Conservation (phyloP, 2,113 vertebrate species). For the Megatriorchis doriae region DNA sequence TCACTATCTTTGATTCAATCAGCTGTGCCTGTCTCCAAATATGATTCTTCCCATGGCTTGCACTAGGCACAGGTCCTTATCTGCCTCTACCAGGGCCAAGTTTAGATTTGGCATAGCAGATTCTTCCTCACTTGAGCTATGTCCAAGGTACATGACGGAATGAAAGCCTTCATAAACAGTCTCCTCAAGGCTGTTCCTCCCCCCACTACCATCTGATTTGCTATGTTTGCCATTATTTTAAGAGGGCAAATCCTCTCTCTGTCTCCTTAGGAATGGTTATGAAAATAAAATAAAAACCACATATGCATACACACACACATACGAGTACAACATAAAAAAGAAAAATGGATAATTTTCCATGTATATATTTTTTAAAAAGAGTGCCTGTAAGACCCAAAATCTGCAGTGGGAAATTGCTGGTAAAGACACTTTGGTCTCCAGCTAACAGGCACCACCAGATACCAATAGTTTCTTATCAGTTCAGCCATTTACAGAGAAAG, state of each 20-base stretch:
- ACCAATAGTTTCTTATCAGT: neutral
- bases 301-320: too few species aligned
- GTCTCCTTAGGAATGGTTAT: neutral
- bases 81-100: slow-evolving; percentile 61
- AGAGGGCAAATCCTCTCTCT: slow-evolving; percentile 21
- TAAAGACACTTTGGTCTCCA: neutral
- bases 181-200: slow-evolving; percentile 47
- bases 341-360: neutral
- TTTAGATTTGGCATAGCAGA: slow-evolving; percentile 62
- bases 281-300: neutral
- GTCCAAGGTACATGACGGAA: slow-evolving; percentile 63
- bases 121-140: slow-evolving; percentile 61
- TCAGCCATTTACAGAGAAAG: neutral
- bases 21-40: slow-evolving; percentile 49
- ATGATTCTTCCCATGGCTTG: slow-evolving; percentile 53
- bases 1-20: slow-evolving; percentile 55
- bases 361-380: neutral
- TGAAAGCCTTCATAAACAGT: slow-evolving; percentile 56
- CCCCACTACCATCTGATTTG: slow-evolving; percentile 46
- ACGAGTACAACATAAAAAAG: neutral
- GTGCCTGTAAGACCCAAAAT: neutral
- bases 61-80: slow-evolving; percentile 59
- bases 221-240: slow-evolving; percentile 39
- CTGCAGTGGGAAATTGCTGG: neutral
- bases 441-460: neutral